These are phyloP conservation scores for Eudemis profundana DNA, from an alignment of 2,888 invertebrate genomes.

Conservation along the genomic window DNA sequence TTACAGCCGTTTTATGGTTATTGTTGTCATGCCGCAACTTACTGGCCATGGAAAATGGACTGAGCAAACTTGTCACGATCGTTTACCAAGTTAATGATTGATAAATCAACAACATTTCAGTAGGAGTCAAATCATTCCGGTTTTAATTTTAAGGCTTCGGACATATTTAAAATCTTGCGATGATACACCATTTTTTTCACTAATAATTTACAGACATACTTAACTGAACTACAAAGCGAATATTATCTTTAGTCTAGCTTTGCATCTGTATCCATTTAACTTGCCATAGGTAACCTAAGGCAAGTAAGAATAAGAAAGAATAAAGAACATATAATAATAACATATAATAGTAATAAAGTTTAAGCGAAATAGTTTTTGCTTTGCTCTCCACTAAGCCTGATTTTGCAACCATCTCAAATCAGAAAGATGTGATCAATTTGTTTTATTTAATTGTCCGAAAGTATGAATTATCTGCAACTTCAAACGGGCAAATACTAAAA, in stretches of 20 bases:
- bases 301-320: too few relatives aligned
- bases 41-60: constrained; percentile 41
- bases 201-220: too few relatives aligned
- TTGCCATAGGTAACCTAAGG: too few relatives aligned
- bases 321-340: too few relatives aligned
- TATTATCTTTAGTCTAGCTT: too few relatives aligned
- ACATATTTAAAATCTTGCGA: neutral
- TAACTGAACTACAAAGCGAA: too few relatives aligned
- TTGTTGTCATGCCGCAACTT: constrained; percentile 41
- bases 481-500: neutral
- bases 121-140: too few relatives aligned
- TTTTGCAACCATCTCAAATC: neutral
- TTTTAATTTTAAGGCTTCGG: neutral
- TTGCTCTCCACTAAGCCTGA: neutral
- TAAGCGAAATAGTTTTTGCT: too few relatives aligned
- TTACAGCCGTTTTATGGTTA: constrained; percentile 42
- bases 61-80: constrained; percentile 34
- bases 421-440: constrained; percentile 14
- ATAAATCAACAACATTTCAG: too few relatives aligned
- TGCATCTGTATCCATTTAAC: too few relatives aligned
- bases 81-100: constrained; percentile 18
- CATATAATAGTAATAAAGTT: too few relatives aligned
- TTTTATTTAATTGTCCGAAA: constrained; percentile 19
- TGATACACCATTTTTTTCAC: too few relatives aligned
- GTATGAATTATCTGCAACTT: neutral